Percentiles rank a stretch among this genome's conserved stretches.
Evolutionary conservation across 2,888 invertebrate species (phyloP).

Genomic region (Drosophila tanythrix): DNA sequence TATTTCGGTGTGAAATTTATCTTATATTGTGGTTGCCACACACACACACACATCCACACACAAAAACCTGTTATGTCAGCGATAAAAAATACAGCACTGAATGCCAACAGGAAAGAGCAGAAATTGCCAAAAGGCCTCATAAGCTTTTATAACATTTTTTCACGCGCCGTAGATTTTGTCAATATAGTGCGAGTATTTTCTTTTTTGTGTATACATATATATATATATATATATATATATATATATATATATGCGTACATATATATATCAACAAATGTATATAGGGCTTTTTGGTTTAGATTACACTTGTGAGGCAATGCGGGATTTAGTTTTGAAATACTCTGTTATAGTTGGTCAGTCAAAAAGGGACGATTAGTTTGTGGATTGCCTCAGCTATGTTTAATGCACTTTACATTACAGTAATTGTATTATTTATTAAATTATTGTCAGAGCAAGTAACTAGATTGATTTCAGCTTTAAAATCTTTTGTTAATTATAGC

Average conservation of each 20-base stretch:
- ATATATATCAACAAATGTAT: not conserved
- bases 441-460: not conserved
- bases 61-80: conserved; percentile 29
- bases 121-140: conserved; percentile 47
- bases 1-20: conserved; percentile 60
- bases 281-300: conserved; percentile 20
- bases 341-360: not conserved
- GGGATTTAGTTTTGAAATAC: conserved; percentile 11
- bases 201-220: not conserved
- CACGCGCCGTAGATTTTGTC: conserved; percentile 59
- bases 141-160: conserved; percentile 62
- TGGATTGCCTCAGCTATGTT: not conserved
- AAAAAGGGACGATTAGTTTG: not conserved
- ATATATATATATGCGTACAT: not conserved
- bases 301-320: conserved; percentile 35
- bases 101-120: conserved; percentile 17
- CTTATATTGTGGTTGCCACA: conserved; percentile 49
- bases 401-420: not conserved
- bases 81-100: conserved; percentile 9
- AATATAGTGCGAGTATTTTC: conserved; percentile 39
- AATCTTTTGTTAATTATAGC: not conserved
- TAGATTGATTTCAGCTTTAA: not conserved
- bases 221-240: not conserved
- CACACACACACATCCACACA: conserved; percentile 8
- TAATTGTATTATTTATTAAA: not conserved